A percentile compares a stretch with the other conserved stretches of the same genome.
Evolutionary conservation across 2,797 vertebrate genomes (phyloP).

Genomic region (Mareca penelope): DNA sequence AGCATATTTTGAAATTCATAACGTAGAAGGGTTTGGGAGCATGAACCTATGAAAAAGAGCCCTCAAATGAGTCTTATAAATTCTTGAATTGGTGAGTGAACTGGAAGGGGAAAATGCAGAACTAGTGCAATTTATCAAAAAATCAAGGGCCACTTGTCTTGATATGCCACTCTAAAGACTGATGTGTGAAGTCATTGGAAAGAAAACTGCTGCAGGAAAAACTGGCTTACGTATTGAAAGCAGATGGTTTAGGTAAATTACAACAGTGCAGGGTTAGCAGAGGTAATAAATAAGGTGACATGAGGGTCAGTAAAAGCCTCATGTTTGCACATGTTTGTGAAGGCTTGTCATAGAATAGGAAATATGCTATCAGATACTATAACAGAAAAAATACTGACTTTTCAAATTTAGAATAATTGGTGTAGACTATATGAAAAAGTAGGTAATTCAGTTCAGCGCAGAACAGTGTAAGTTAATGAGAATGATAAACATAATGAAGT

Average conservation of each 20-base stretch:
- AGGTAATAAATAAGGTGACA: neutral
- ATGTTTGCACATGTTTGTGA: neutral
- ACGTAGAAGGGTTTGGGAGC: neutral
- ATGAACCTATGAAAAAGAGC: neutral
- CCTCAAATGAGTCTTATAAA: neutral
- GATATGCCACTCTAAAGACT: neutral
- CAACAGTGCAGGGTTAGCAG: neutral
- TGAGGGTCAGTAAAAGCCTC: neutral
- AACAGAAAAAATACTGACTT: neutral
- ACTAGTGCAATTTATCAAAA: constrained; percentile 15
- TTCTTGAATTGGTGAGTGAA: constrained; percentile 8
- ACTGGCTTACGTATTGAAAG: neutral
- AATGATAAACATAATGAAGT: neutral
- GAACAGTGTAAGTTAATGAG: neutral
- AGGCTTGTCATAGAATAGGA: neutral
- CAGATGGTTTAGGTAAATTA: constrained; percentile 32
- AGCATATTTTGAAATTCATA: neutral
- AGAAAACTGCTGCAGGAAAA: constrained; percentile 33
- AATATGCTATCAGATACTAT: neutral
- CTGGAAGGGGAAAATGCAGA: neutral
- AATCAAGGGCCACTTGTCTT: constrained; percentile 12
- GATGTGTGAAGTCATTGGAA: constrained; percentile 20
- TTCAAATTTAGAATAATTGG: neutral
- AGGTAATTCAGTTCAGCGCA: neutral
- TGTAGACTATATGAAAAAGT: neutral